phyloP scores from a whole-genome alignment of 2,113 vertebrate species.

The Microtus ochrogaster region DNA sequence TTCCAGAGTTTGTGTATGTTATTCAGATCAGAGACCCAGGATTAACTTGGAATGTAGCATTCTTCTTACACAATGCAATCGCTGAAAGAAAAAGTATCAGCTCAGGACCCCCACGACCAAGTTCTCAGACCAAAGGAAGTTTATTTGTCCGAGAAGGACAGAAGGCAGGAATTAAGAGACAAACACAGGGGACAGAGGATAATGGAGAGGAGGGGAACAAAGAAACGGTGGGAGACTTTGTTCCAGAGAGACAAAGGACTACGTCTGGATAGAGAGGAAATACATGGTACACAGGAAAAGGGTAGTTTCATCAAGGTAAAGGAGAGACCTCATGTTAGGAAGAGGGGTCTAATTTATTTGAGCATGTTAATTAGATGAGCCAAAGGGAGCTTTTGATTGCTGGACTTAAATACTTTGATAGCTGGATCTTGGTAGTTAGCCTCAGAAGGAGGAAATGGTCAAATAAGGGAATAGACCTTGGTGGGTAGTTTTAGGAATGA shows the following conservation, averaged over 20 bases:
- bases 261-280: background rate
- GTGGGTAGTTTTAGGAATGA: background rate
- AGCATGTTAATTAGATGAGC: background rate
- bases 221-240: background rate
- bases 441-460: background rate
- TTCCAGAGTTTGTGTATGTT: background rate
- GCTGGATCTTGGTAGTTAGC: background rate
- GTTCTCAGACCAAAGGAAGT: background rate
- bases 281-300: background rate
- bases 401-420: background rate
- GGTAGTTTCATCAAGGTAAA: background rate
- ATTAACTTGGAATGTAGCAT: background rate
- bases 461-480: background rate
- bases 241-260: background rate
- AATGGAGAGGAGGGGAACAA: background rate
- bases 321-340: background rate
- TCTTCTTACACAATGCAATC: background rate
- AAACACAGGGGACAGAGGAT: background rate
- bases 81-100: background rate
- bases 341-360: background rate
- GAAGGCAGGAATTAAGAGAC: background rate
- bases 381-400: background rate
- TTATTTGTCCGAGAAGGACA: background rate
- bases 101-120: background rate
- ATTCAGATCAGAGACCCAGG: background rate